Conservation (phyloP, 2,888 invertebrate species). For the Saturnia pavonia region DNA sequence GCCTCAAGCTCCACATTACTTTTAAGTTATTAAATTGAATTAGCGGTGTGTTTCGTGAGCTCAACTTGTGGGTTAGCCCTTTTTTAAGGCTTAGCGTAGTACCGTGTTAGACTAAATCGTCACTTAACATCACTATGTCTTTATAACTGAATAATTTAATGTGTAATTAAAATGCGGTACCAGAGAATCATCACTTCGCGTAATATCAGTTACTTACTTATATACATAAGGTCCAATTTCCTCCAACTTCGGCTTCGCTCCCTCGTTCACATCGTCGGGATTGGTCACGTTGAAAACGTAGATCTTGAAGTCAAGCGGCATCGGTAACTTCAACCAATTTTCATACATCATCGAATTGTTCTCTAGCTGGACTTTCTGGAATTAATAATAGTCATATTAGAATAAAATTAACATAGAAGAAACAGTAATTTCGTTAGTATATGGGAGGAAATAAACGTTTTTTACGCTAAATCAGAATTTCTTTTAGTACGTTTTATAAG, state of each 20-base stretch:
- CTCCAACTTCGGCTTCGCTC: slow-evolving; percentile 76
- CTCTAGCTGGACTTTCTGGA: slow-evolving; percentile 81
- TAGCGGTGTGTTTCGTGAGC: too few relatives aligned
- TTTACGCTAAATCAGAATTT: too few relatives aligned
- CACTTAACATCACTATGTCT: too few relatives aligned
- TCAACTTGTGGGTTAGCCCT: too few relatives aligned
- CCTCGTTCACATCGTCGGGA: slow-evolving; percentile 75
- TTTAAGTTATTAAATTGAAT: too few relatives aligned
- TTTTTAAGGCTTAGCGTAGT: too few relatives aligned
- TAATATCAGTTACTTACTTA: slow-evolving; percentile 66
- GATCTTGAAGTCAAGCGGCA: slow-evolving; percentile 80
- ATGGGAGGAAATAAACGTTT: too few relatives aligned
- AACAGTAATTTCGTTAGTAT: too few relatives aligned
- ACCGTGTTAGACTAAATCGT: too few relatives aligned
- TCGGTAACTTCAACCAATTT: slow-evolving; percentile 82
- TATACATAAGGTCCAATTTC: slow-evolving; percentile 85
- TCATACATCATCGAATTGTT: slow-evolving; percentile 80
- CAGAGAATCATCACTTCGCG: neutral
- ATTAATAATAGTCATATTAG: slow-evolving; percentile 21
- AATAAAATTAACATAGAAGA: too few relatives aligned
- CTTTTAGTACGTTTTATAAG: too few relatives aligned
- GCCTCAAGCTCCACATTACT: too few relatives aligned
- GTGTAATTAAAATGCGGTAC: neutral
- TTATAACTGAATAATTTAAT: neutral
- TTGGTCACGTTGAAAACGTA: slow-evolving; percentile 84